Conservation (phyloP, 2,797 vertebrate species). For the Eremophila alpestris region DNA sequence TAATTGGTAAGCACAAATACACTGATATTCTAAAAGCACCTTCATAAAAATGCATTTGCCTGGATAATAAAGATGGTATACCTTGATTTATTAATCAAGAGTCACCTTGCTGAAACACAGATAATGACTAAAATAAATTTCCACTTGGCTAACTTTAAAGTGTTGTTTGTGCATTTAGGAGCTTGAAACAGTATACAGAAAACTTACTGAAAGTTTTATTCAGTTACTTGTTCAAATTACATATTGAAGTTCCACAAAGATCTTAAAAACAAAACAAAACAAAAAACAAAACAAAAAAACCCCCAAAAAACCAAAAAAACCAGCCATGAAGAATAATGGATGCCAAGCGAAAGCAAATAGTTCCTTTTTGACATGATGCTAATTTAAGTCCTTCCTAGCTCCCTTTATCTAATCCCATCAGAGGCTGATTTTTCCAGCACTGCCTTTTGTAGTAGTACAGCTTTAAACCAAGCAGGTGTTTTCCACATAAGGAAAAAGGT, state of each 20-base stretch:
- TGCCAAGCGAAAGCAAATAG: background rate
- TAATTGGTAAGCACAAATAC: background rate
- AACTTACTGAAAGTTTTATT: background rate
- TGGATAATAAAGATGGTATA: background rate
- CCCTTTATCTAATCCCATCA: background rate
- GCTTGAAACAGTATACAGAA: background rate
- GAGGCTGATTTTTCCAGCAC: background rate
- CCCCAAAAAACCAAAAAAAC: no score
- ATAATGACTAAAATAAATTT: conserved; percentile 10
- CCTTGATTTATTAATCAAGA: background rate
- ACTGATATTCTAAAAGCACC: background rate
- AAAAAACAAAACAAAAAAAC: no score
- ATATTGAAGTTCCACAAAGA: background rate
- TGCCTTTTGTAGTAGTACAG: background rate
- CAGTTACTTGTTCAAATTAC: background rate
- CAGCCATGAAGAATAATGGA: background rate
- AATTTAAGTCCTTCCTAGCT: background rate
- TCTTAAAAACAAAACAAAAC: background rate
- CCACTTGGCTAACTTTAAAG: background rate
- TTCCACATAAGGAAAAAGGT: no score
- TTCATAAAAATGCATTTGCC: background rate
- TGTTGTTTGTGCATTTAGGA: background rate
- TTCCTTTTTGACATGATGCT: background rate
- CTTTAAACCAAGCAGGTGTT: no score
- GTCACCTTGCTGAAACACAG: background rate